A percentile compares a stretch with the other conserved stretches of the same genome.
phyloP scores from a whole-genome alignment of 2,888 invertebrate species.

The Parnassius orleans region DNA sequence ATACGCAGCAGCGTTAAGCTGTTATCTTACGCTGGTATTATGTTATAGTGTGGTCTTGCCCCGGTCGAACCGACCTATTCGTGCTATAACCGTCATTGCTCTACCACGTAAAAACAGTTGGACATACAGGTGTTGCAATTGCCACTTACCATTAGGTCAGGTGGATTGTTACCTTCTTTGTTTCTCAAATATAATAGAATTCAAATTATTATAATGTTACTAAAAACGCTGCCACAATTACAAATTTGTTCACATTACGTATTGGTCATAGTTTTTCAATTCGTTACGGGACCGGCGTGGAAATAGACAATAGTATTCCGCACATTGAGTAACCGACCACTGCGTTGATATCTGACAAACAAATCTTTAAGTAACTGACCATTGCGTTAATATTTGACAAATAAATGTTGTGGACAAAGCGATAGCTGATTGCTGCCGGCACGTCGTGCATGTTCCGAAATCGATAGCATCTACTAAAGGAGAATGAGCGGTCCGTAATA shows the following conservation, averaged over 20 bases:
- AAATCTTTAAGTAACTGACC: constrained; percentile 12
- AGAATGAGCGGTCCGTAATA: constrained; percentile 52
- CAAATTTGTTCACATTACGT: neutral
- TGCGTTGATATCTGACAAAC: constrained; percentile 19
- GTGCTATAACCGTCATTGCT: too few relatives aligned
- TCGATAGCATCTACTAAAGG: constrained; percentile 55
- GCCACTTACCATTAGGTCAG: too few relatives aligned
- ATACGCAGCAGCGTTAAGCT: too few relatives aligned
- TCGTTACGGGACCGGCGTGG: constrained; percentile 2
- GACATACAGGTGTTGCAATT: too few relatives aligned
- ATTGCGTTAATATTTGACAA: constrained; percentile 29
- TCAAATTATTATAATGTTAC: neutral
- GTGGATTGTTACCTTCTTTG: too few relatives aligned
- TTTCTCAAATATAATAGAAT: too few relatives aligned
- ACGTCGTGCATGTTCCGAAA: constrained; percentile 43
- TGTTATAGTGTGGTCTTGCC: too few relatives aligned
- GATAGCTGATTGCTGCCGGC: constrained; percentile 28
- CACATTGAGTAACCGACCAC: constrained; percentile 15
- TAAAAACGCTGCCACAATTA: neutral
- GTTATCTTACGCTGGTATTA: too few relatives aligned
- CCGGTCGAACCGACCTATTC: too few relatives aligned
- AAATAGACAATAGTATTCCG: constrained; percentile 1
- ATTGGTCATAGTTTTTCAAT: constrained; percentile 7
- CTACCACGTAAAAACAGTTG: too few relatives aligned
- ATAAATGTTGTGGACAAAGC: constrained; percentile 29